Evolutionary conservation across 2,113 vertebrate species (phyloP).

Genomic region (Manacus vitellinus): DNA sequence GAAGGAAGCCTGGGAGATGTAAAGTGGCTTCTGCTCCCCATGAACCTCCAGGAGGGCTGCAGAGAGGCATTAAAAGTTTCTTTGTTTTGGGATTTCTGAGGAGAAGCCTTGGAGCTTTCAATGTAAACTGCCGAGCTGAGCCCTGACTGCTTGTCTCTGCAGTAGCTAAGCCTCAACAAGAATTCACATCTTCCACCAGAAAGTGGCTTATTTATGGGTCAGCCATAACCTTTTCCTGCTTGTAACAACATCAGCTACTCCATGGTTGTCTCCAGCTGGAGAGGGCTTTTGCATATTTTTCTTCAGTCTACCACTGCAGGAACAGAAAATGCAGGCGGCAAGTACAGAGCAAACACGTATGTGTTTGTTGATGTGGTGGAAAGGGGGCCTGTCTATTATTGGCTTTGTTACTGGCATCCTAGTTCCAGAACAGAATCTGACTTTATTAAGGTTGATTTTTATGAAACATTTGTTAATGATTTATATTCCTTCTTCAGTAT

Average conservation of each 20-base stretch:
- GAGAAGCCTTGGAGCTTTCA: background rate
- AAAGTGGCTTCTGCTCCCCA: rapidly evolving
- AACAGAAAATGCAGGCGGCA: background rate
- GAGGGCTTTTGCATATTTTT: background rate
- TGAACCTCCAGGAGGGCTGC: background rate
- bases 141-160: rapidly evolving
- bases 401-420: background rate
- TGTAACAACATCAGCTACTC: background rate
- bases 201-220: background rate
- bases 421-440: background rate
- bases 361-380: background rate
- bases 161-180: background rate
- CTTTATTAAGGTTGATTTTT: background rate
- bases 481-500: background rate
- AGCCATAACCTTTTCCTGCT: background rate
- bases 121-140: background rate
- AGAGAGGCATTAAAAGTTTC: background rate
- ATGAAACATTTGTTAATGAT: background rate
- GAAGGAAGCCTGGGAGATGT: rapidly evolving
- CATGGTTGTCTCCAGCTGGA: background rate
- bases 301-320: background rate
- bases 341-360: background rate
- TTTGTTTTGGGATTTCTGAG: background rate
- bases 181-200: background rate
- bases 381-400: background rate